Evolutionary conservation across 1,140 invertebrate genomes (phyloP).

Genomic region (Whitmania pigra): DNA sequence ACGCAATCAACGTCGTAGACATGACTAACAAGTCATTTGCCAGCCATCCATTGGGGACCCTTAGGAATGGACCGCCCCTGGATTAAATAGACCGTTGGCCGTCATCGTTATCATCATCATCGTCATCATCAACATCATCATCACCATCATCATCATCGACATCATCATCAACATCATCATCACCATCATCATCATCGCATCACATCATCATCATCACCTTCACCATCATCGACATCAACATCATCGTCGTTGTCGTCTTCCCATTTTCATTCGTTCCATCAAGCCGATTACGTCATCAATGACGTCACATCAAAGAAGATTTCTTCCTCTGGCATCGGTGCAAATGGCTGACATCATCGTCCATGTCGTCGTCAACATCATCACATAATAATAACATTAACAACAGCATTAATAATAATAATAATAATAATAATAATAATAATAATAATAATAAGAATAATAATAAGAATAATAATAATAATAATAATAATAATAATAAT

Average conservation of each 20-base stretch:
- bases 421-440: too few relatives aligned
- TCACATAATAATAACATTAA: too few relatives aligned
- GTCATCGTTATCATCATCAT: neutral
- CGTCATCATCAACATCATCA: neutral
- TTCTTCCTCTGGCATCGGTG: too few relatives aligned
- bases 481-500: slow-evolving; percentile 4
- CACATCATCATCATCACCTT: neutral
- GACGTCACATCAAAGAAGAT: neutral
- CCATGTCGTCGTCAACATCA: neutral
- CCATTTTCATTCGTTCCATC: neutral
- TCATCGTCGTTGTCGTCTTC: neutral
- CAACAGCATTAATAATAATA: too few relatives aligned
- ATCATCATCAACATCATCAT: neutral
- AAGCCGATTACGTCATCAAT: slow-evolving; percentile 4
- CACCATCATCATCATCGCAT: slow-evolving; percentile 2
- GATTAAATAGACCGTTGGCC: neutral
- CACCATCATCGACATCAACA: neutral
- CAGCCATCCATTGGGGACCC: too few relatives aligned
- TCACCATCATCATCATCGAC: neutral
- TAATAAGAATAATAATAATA: neutral
- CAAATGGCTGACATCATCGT: neutral
- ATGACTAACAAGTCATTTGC: too few relatives aligned
- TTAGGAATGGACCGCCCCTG: too few relatives aligned
- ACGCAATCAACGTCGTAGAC: too few relatives aligned
- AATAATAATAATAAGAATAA: neutral